Evolutionary conservation across 2,888 invertebrate species (phyloP).

Genomic region (Polyommatus iphigenia): DNA sequence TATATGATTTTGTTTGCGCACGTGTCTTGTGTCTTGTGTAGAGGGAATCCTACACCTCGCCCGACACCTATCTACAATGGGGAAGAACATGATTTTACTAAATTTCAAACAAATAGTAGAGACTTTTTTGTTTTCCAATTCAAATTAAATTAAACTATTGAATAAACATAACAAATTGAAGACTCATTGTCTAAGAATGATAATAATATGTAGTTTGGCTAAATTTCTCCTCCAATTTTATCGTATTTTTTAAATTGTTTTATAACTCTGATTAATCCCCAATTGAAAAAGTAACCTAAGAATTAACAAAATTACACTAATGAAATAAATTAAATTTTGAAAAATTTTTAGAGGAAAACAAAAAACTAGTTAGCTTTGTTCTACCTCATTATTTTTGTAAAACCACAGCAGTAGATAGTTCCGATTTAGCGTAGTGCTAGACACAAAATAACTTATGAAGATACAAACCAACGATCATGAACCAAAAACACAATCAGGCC

Average conservation of each 20-base stretch:
- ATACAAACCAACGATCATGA: slow-evolving; percentile 46
- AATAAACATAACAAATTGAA: not conserved
- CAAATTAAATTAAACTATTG: not conserved
- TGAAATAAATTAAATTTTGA: slow-evolving; percentile 44
- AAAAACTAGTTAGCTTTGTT: slow-evolving; percentile 21
- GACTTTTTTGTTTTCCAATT: slow-evolving; percentile 26
- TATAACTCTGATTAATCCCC: not conserved
- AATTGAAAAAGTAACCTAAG: not conserved
- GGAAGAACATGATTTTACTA: slow-evolving; percentile 36
- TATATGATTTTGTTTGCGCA: slow-evolving; percentile 72
- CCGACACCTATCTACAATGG: slow-evolving; percentile 47
- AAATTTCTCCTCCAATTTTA: not conserved
- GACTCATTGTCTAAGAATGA: not conserved
- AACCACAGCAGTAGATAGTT: slow-evolving; percentile 62
- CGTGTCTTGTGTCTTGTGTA: slow-evolving; percentile 78
- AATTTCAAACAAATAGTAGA: slow-evolving; percentile 12
- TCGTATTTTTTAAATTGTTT: not conserved
- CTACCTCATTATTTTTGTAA: slow-evolving; percentile 36
- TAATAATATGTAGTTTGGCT: not conserved
- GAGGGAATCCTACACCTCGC: slow-evolving; percentile 69
- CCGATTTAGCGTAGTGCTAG: slow-evolving; percentile 55
- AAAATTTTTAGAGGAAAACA: slow-evolving; percentile 49
- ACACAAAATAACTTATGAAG: slow-evolving; percentile 46
- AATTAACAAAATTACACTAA: not conserved
- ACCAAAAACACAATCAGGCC: slow-evolving; percentile 33